Percentiles rank a stretch among this genome's conserved stretches.
These are phyloP conservation scores for Vidua macroura DNA, from an alignment of 2,113 vertebrate genomes.

Conservation along the genomic window DNA sequence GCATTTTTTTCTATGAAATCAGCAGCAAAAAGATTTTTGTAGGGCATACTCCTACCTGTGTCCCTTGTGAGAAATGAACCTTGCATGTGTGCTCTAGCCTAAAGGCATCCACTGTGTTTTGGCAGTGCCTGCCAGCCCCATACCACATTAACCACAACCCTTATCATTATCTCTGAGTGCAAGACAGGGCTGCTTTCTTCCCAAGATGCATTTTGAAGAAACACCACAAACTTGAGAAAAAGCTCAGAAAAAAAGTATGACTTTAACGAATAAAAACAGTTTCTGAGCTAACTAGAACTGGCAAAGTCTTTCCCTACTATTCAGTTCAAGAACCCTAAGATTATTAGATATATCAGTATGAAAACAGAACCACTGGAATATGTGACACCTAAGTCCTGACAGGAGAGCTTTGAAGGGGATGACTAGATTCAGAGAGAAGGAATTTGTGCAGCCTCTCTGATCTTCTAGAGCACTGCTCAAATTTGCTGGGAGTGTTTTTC, in stretches of 20 bases:
- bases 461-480: background rate
- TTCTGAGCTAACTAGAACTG: background rate
- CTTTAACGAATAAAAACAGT: background rate
- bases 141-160: background rate
- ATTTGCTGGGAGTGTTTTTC: constrained; percentile 14
- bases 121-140: background rate
- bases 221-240: background rate
- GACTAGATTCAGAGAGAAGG: background rate
- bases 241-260: background rate
- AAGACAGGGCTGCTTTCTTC: background rate
- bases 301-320: background rate
- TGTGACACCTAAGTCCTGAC: background rate
- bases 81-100: background rate
- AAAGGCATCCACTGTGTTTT: background rate
- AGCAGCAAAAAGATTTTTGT: background rate
- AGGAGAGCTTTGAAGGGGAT: constrained; percentile 2
- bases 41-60: background rate
- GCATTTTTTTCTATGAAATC: background rate
- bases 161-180: background rate
- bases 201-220: background rate
- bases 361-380: constrained; percentile 25
- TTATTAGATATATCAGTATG: background rate
- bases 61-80: background rate
- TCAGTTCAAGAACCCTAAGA: background rate
- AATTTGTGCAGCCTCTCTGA: background rate